These are phyloP conservation scores for Petrolisthes manimaculis DNA, from an alignment of 2,888 invertebrate species.

Conservation along the genomic window DNA sequence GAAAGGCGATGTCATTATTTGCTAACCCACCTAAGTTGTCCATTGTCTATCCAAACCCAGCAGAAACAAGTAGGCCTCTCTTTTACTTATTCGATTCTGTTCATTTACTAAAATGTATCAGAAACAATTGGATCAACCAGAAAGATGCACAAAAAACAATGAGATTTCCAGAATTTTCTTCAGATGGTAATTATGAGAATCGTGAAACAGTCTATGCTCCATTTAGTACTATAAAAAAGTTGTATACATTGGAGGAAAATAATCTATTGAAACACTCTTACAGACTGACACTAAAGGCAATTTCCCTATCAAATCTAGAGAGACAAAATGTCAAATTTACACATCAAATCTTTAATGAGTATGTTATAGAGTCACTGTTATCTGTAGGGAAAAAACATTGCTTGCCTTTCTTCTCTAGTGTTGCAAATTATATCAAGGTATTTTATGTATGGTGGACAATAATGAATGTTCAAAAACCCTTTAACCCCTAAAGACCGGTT, in stretches of 20 bases:
- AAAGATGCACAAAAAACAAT: slow-evolving; percentile 7
- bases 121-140: slow-evolving; percentile 12
- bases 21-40: slow-evolving; percentile 9
- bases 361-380: slow-evolving; percentile 10
- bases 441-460: slow-evolving; percentile 20
- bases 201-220: neutral
- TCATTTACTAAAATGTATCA: slow-evolving; percentile 16
- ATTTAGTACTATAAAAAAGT: neutral
- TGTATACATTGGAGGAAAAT: slow-evolving; percentile 6
- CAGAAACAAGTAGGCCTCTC: neutral
- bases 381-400: slow-evolving; percentile 4
- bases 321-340: slow-evolving; percentile 19
- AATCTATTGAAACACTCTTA: neutral
- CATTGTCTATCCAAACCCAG: neutral
- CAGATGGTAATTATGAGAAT: neutral
- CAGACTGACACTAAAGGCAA: neutral
- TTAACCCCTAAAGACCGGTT: too few species aligned
- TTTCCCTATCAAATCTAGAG: neutral
- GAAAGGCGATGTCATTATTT: slow-evolving; percentile 10
- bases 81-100: neutral
- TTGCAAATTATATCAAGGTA: slow-evolving; percentile 22
- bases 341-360: neutral
- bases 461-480: neutral
- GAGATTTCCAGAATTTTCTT: slow-evolving; percentile 14
- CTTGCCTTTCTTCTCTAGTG: neutral